Evolutionary conservation across 2,113 vertebrate species (phyloP).

Genomic region (Perccottus glenii): DNA sequence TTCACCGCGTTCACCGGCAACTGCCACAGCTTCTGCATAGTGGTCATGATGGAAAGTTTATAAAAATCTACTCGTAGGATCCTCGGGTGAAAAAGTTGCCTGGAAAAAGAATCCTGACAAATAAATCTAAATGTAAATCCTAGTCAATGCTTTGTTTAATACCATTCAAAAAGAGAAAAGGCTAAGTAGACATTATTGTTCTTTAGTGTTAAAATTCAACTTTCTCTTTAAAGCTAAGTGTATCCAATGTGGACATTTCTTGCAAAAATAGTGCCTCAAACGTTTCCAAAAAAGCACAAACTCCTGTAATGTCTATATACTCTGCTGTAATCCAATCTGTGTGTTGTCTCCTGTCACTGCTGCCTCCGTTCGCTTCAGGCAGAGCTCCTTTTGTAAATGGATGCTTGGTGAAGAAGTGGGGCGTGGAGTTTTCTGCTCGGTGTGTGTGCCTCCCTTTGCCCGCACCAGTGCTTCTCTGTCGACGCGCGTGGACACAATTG

Average conservation of each 20-base stretch:
- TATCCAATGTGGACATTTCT: conserved; percentile 27
- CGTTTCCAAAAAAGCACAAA: conserved; percentile 17
- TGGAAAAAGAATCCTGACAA: neutral
- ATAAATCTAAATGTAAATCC: too few species aligned
- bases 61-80: conserved; percentile 30
- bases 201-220: conserved; percentile 17
- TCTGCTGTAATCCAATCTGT: conserved; percentile 31
- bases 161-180: neutral
- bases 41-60: conserved; percentile 65
- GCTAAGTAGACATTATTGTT: neutral
- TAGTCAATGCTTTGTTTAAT: neutral
- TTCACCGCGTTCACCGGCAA: conserved; percentile 80
- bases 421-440: conserved; percentile 54
- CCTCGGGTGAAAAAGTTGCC: neutral
- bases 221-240: conserved; percentile 11
- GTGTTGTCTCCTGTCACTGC: conserved; percentile 31
- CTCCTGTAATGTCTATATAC: conserved; percentile 4
- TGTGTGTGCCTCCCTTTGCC: conserved; percentile 14
- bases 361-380: conserved; percentile 34
- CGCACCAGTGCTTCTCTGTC: neutral
- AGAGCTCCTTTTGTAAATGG: conserved; percentile 64
- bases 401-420: conserved; percentile 56
- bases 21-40: conserved; percentile 90
- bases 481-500: neutral
- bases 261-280: conserved; percentile 12